Evolutionary conservation across 2,113 vertebrate genomes (phyloP).

Genomic region (Ovibos moschatus): DNA sequence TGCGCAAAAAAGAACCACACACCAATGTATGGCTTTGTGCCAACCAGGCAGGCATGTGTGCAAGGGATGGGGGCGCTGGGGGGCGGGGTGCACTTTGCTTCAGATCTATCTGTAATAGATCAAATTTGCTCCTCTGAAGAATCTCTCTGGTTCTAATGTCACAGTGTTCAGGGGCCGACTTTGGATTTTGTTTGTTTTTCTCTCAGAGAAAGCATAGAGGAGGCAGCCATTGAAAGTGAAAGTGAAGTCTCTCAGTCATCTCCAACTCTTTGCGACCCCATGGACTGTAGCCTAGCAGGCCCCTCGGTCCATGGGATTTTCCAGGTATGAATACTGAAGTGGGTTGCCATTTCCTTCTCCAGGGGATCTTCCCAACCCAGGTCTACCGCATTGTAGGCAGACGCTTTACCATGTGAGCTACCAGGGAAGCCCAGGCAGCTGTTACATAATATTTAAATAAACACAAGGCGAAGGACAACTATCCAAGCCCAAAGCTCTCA

Average conservation of each 20-base stretch:
- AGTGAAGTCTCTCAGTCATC: neutral
- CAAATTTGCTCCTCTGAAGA: slow-evolving; percentile 11
- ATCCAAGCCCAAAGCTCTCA: neutral
- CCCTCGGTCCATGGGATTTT: neutral
- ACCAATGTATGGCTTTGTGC: neutral
- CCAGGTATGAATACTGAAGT: neutral
- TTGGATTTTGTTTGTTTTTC: neutral
- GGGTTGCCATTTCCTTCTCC: neutral
- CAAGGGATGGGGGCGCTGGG: fast-evolving
- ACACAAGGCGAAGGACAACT: neutral
- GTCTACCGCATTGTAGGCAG: neutral
- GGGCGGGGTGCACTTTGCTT: neutral
- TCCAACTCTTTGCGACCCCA: neutral
- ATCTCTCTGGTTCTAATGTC: neutral
- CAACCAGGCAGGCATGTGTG: neutral
- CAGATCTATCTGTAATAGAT: neutral
- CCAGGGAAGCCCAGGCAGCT: neutral
- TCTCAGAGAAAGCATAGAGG: neutral
- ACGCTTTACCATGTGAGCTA: neutral
- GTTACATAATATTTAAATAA: neutral
- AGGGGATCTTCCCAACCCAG: neutral
- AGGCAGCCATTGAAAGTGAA: neutral
- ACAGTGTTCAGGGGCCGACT: neutral
- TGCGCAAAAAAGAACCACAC: slow-evolving; percentile 25
- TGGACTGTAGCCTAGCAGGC: neutral